A percentile compares a stretch with the other conserved stretches of the same genome.
phyloP scores from a whole-genome alignment of 2,888 invertebrate genomes.

The Drosophila rellima region DNA sequence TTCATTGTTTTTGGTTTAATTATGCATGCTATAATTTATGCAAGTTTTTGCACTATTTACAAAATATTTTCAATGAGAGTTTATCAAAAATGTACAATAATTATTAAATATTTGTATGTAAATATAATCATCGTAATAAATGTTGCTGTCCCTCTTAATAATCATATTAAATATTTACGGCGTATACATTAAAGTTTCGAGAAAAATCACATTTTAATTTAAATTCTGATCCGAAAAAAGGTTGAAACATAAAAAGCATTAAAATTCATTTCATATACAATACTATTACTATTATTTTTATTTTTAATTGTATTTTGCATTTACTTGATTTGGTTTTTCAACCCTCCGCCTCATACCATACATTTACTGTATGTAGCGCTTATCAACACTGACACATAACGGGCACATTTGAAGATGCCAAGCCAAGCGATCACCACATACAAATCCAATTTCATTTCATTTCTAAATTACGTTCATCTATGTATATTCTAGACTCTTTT shows the following conservation, averaged over 20 bases:
- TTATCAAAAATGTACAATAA: constrained; percentile 82
- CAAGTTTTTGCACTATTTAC: constrained; percentile 65
- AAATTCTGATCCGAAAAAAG: constrained; percentile 77
- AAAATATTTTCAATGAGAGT: constrained; percentile 73
- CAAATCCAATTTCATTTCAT: constrained; percentile 46
- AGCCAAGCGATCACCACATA: constrained; percentile 59
- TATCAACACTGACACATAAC: constrained; percentile 62
- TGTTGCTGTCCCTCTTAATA: constrained; percentile 69
- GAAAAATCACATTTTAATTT: constrained; percentile 83
- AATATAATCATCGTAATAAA: constrained; percentile 78
- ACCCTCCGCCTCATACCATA: background rate
- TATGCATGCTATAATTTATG: constrained; percentile 50
- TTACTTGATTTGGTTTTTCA: constrained; percentile 18
- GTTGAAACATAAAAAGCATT: constrained; percentile 75
- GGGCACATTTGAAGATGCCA: constrained; percentile 39
- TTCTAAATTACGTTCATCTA: constrained; percentile 28
- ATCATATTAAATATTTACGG: constrained; percentile 82
- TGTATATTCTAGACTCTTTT: constrained; percentile 16
- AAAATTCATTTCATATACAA: constrained; percentile 57
- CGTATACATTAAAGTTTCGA: constrained; percentile 83
- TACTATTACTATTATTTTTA: constrained; percentile 28
- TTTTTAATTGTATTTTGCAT: constrained; percentile 42
- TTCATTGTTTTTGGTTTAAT: constrained; percentile 5
- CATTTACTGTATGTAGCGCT: constrained; percentile 26
- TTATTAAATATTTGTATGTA: constrained; percentile 70